phyloP scores from a whole-genome alignment of 1,140 invertebrate genomes.

The Trichogramma pretiosum region DNA sequence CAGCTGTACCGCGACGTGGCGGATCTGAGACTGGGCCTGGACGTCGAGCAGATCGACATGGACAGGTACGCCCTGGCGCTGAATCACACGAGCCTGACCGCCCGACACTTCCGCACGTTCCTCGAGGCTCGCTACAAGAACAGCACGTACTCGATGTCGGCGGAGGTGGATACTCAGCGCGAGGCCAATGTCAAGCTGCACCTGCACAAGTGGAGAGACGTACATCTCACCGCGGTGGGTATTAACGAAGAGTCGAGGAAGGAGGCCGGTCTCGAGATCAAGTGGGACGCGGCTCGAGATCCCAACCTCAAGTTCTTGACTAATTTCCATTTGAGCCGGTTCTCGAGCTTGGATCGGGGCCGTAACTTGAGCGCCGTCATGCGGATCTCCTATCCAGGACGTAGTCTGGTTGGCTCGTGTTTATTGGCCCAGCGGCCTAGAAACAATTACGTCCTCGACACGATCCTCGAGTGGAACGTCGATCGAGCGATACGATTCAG shows the following conservation, averaged over 20 bases:
- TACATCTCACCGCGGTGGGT: conserved; percentile 56
- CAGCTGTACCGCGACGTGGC: conserved; percentile 53
- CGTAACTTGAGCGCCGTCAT: conserved; percentile 55
- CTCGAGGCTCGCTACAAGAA: conserved; percentile 56
- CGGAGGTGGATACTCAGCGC: conserved; percentile 44
- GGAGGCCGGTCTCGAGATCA: conserved; percentile 58
- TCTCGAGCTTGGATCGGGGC: conserved; percentile 35
- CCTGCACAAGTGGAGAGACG: conserved; percentile 65
- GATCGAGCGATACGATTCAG: conserved; percentile 45
- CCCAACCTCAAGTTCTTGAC: conserved; percentile 58
- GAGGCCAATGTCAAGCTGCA: conserved; percentile 54
- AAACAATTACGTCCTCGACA: conserved; percentile 43
- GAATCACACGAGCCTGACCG: conserved; percentile 48
- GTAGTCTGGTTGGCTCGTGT: conserved; percentile 56
- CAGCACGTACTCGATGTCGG: conserved; percentile 54
- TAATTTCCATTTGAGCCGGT: conserved; percentile 44
- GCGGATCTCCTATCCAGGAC: conserved; percentile 62
- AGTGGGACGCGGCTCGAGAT: conserved; percentile 76
- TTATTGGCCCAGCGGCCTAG: conserved; percentile 30
- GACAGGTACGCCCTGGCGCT: conserved; percentile 54
- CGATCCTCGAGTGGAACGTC: conserved; percentile 49
- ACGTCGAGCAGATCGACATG: conserved; percentile 51
- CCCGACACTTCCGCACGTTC: conserved; percentile 52
- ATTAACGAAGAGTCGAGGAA: conserved; percentile 50
- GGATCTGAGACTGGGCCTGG: conserved; percentile 44